Evolutionary conservation across 2,797 vertebrate species (phyloP).

Genomic region (Todus mexicanus): DNA sequence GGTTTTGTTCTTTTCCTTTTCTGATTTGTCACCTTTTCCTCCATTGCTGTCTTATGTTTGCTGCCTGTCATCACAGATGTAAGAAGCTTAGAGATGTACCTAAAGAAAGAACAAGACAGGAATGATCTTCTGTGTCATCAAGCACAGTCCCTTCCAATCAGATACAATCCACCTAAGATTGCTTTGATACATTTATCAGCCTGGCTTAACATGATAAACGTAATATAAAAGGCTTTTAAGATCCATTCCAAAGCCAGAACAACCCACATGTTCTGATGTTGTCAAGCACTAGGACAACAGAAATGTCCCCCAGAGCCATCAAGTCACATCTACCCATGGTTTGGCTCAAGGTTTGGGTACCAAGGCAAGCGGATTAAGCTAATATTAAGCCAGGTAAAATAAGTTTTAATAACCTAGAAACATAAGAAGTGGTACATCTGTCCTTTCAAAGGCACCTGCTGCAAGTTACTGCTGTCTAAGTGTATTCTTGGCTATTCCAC

Average conservation of each 20-base stretch:
- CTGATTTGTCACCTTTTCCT: neutral
- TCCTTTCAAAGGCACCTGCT: neutral
- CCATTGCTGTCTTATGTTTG: neutral
- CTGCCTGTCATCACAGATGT: neutral
- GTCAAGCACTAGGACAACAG: neutral
- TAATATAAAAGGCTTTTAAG: neutral
- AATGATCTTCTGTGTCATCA: neutral
- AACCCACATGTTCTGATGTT: neutral
- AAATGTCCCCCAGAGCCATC: neutral
- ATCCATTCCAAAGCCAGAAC: neutral
- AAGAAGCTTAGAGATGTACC: neutral
- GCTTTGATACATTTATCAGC: neutral
- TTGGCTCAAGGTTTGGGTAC: neutral
- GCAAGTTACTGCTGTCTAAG: neutral
- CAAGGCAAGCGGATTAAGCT: neutral
- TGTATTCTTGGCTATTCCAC: neutral
- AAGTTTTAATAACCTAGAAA: neutral
- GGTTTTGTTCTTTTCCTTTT: neutral
- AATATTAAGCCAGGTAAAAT: neutral
- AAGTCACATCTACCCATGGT: neutral
- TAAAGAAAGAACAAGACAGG: constrained; percentile 28
- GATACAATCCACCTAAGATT: neutral
- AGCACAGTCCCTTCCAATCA: neutral
- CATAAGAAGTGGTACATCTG: neutral
- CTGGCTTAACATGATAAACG: neutral